A percentile compares a stretch with the other conserved stretches of the same genome.
Evolutionary conservation across 2,888 invertebrate genomes (phyloP).

Genomic region (Euzetes globulus): DNA sequence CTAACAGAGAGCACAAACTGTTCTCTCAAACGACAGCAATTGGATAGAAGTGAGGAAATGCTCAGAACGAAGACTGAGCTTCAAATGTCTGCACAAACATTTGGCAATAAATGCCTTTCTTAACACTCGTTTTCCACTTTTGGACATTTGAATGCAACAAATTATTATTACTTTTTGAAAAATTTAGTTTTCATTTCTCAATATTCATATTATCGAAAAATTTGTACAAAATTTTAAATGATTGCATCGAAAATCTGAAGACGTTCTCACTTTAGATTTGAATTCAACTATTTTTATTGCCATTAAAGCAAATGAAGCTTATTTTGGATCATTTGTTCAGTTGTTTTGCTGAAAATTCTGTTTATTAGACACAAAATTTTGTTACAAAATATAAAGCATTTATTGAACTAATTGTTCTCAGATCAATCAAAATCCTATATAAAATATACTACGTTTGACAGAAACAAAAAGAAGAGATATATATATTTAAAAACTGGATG

Average conservation of each 20-base stretch:
- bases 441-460: no score
- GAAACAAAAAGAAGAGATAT: no score
- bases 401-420: no score
- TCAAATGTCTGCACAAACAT: neutral
- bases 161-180: neutral
- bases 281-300: neutral
- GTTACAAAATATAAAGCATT: no score
- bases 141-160: constrained; percentile 10
- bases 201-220: neutral
- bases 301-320: neutral
- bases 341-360: no score
- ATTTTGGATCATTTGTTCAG: neutral
- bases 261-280: no score
- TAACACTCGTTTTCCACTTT: neutral
- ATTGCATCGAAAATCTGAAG: no score
- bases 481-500: no score
- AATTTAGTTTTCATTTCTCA: neutral
- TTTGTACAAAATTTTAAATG: no score
- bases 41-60: neutral
- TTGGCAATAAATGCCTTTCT: neutral
- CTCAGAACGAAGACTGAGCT: neutral
- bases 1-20: neutral
- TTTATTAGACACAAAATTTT: no score
- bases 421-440: no score
- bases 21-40: neutral